phyloP scores from a whole-genome alignment of 2,113 vertebrate species.

The Microcebus tavaratra region DNA sequence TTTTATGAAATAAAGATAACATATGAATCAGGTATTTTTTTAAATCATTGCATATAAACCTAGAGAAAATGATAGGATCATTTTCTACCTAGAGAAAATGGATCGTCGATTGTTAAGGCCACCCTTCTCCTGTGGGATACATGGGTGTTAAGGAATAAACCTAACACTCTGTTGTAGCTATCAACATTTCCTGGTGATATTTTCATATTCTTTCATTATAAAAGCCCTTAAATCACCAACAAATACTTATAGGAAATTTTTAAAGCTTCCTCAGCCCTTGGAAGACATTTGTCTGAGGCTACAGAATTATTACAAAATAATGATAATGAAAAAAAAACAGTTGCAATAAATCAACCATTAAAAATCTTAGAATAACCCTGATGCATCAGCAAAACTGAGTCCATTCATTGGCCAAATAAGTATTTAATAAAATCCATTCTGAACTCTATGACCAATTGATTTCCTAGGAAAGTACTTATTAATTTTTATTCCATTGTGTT shows the following conservation, averaged over 20 bases:
- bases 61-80: neutral
- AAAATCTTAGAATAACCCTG: neutral
- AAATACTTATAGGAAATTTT: neutral
- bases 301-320: neutral
- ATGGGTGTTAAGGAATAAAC: rapidly evolving
- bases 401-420: neutral
- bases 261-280: neutral
- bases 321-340: neutral
- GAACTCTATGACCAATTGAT: neutral
- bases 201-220: neutral
- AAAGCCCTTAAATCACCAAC: neutral
- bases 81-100: neutral
- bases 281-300: neutral
- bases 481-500: neutral
- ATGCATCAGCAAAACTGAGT: neutral
- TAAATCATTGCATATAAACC: neutral
- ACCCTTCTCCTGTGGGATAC: neutral
- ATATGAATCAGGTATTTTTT: too few species aligned
- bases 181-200: too few species aligned
- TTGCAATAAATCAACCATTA: neutral
- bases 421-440: neutral
- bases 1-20: rapidly evolving
- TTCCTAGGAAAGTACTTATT: neutral
- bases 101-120: neutral
- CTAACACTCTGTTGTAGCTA: neutral